Base-by-base conservation (phyloP, 2,797 vertebrate species). In the Rhinoraja longicauda region DNA sequence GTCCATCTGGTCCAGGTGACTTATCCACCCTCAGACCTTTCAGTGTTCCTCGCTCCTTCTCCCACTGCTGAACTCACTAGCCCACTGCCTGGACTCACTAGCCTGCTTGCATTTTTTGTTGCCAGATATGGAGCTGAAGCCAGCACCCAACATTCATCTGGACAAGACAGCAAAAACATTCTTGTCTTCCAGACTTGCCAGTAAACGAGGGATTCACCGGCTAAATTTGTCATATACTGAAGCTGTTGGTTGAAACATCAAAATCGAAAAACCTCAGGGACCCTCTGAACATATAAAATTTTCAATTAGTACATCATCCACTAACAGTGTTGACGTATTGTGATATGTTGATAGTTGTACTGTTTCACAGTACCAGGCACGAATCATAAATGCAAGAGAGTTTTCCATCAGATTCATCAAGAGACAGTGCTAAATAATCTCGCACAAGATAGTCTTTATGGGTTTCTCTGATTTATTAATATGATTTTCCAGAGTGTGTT, bases 271-370 rank as follows among this genome's bases (percentile, higher is more conserved):
- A 36, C 24, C 32, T 9, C 88, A 90, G 64, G 32, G 9, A 72
- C 32, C 67, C 9, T 70, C 32, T 90, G 39, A 90, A 72, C 67
- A 72, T 90, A 70, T 88, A 72, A 90, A 90, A 19, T 39, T 90
- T 70, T 36, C 17, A 90, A 90, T 90, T 90, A 90, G 36, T 19
- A 90, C 88, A 90, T 90, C n/a, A 39, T 26, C 21, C 39, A n/a
- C 88, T 72, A 70, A 90, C n/a, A 70, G 39, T 90, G 86, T 29
- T 90, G 86, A 21, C 17, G 21, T 17, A 29, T 90, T 70, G 86
- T 70, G 59, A 29, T 70, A 32, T 13, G 64, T 29, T 90, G 62
- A 90, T 70, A 90, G 67, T 70, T 67, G 29, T 39, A n/a, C 67
- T 36, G 64, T 39, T 67, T 72, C 64, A 90, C 67, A 36, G 32